Evolutionary conservation across 2,888 invertebrate species (phyloP), one percentile per base, ranked within the genome.

Genomic region (Drosophila monieri): DNA sequence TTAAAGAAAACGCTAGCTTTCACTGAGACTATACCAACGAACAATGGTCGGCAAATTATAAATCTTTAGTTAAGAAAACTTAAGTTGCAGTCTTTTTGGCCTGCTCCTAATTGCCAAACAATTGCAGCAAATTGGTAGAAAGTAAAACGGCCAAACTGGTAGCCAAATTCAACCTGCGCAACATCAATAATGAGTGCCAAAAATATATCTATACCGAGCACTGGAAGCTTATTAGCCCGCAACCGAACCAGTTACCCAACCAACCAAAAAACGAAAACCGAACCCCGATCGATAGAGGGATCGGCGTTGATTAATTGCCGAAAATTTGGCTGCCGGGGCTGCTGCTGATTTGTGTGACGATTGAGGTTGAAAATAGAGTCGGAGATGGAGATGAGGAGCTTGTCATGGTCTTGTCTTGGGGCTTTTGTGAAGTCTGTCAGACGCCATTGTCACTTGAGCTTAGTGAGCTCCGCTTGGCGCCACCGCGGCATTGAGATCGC

Each of bases 11-110:
- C 44, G 18, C 54, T 49, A 37, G 76, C 85, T 85, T 83, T 81
- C 81, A 64, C 85, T 73, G 18, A 21, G 21, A 18, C 12, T 41
- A 18, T 41, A 18, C 10, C 18, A 4, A 6, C 10, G 0, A 39
- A 83, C 80, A 85, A 87, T 76, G 30, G 21, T 12, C 37, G 2
- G 48, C 66, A 85, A 87, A 87, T 87, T 85, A 76, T 44, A 77
- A 76, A 77, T 64, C 78, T 83, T 85, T 85, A 83, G 80, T 71
- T 87, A 78, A 87, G 80, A 66, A 80, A 87, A 81, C 86, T 67
- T n/a, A 30, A 35, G 48, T 35, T 27, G 2, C 18, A 21, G 59
- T 23, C 14, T 43, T 59, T 30, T 43, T 46, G 3, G 32, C 8
- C 23, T 18, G 49, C 52, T 51, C 57, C 77, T 74, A 78, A 77